Evolutionary conservation across 2,797 vertebrate species (phyloP), one percentile per base, ranked within the genome.

Genomic region (Hypotaenidia philippensis): DNA sequence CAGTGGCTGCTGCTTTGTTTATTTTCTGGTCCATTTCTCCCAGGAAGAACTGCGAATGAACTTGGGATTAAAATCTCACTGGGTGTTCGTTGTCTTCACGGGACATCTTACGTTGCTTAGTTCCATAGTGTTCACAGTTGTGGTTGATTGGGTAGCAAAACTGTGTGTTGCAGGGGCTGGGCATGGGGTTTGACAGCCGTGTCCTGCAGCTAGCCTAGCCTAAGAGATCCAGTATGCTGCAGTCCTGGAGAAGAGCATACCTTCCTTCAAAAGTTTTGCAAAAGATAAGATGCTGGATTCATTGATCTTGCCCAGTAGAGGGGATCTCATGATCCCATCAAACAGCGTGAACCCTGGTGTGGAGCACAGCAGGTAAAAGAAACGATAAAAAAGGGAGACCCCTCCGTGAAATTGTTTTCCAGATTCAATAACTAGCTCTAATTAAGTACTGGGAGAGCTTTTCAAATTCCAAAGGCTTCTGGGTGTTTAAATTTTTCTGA

Each of bases 391-490:
- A 25, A 57, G 22, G 5, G 17, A 60, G 10, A 76, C 0, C 9
- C 36, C 16, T 25, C 13, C 29, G 17, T 20, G 19, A 52, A 90
- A 91, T 41, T 0, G 22, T 77, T 84, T 81, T 74, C 56, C 70
- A 84, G 34, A 84, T 80, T 87, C 77, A 93, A 77, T 81, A 87
- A 76, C 32, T 69, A 57, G 41, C 9, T 89, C 55, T 93, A 94
- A 90, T 82, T 96, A 95, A 68, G 25, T 77, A 61, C 41, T 90
- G 53, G 7, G 52, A 89, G 36, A 94, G n/a, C 66, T 95, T 93
- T 95, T 69, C 60, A 89, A 93, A 90, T 94, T 91, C 91, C 74
- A 68, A 77, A 82, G 90, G 40, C 38, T 96, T 90, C 80, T 89
- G 83, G 41, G 56, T 90, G 64, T 64, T 96, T 74, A 90, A 84